A percentile compares a stretch with the other conserved stretches of the same genome.
Conservation (phyloP, 2,888 invertebrate genomes). For the Chromoteleia sp. region DNA sequence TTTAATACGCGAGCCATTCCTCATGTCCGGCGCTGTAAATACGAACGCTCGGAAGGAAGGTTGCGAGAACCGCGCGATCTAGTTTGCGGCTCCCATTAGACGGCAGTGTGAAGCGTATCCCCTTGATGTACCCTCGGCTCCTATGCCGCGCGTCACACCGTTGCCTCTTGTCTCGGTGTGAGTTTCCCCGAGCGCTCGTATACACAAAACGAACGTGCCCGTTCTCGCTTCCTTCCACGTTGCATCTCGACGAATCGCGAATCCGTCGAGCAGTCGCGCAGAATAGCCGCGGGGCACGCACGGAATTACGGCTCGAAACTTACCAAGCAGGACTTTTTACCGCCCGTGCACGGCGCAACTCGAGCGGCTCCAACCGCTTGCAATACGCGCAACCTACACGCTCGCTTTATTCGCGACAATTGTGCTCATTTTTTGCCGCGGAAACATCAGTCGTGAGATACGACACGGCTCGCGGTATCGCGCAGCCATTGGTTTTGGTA, state of each 20-base stretch:
- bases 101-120: conserved; percentile 80
- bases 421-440: conserved; percentile 55
- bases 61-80: conserved; percentile 75
- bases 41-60: conserved; percentile 71
- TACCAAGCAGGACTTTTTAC: conserved; percentile 67
- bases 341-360: conserved; percentile 48
- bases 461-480: conserved; percentile 44
- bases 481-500: conserved; percentile 20
- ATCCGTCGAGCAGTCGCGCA: conserved; percentile 75
- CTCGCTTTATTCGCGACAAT: conserved; percentile 61
- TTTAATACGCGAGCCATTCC: conserved; percentile 80
- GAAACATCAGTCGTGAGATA: conserved; percentile 54
- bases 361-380: conserved; percentile 48
- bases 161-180: conserved; percentile 47
- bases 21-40: conserved; percentile 79
- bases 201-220: conserved; percentile 72
- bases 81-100: conserved; percentile 80
- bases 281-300: conserved; percentile 82
- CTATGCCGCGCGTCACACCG: conserved; percentile 47
- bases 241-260: conserved; percentile 77
- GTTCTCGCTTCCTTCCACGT: conserved; percentile 79
- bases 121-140: conserved; percentile 73
- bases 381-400: conserved; percentile 40
- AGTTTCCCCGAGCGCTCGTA: conserved; percentile 40
- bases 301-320: conserved; percentile 71